A percentile compares a stretch with the other conserved stretches of the same genome.
Conservation (phyloP, 2,888 invertebrate species). For the Agrotis ipsilon region DNA sequence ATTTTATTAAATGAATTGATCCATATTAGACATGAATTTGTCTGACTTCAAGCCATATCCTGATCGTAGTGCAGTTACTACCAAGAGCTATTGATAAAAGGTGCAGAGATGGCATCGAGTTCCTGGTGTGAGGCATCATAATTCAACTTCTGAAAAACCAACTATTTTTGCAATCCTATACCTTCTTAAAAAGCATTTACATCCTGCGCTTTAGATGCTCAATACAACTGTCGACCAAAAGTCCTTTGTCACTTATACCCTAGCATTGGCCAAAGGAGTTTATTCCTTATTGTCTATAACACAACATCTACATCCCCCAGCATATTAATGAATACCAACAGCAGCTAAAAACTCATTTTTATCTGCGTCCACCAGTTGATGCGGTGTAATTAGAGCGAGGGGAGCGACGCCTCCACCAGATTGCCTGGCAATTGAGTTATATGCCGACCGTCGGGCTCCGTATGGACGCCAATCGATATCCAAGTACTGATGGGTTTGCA, state of each 20-base stretch:
- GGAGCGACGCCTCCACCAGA: conserved; percentile 81
- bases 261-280: no score
- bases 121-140: no score
- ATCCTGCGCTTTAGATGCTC: no score
- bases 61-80: neutral
- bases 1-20: neutral
- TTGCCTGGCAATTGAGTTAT: conserved; percentile 88
- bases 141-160: no score
- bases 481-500: conserved; percentile 29
- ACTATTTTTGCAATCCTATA: no score
- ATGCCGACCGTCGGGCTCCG: conserved; percentile 55
- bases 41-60: conserved; percentile 3
- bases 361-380: conserved; percentile 49
- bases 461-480: conserved; percentile 55
- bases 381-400: conserved; percentile 67
- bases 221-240: no score
- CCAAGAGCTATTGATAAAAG: no score
- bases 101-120: no score
- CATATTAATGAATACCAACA: conserved; percentile 27
- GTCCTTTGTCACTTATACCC: no score
- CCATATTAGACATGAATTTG: neutral
- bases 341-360: conserved; percentile 52
- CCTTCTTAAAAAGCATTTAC: no score
- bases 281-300: neutral
- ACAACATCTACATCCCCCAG: conserved; percentile 9